Conservation (phyloP, 2,888 invertebrate genomes). For the Trisateles emortualis region DNA sequence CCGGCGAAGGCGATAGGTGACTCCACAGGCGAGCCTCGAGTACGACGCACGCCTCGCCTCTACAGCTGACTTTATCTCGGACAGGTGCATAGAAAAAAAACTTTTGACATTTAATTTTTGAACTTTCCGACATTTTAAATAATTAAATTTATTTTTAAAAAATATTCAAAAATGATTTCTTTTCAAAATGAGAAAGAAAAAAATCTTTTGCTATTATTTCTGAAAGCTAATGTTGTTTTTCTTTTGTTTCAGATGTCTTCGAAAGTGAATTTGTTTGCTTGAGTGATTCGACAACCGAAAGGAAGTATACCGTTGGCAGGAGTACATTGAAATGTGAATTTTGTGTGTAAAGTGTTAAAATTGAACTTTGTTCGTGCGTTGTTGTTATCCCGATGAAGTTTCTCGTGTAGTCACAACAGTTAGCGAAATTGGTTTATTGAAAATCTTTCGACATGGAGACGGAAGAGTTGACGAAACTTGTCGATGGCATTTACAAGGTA, state of each 20-base stretch:
- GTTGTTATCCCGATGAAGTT: constrained; percentile 77
- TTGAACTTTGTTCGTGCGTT: constrained; percentile 67
- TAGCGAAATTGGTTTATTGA: constrained; percentile 65
- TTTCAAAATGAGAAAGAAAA: constrained; percentile 1
- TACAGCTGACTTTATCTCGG: constrained; percentile 46
- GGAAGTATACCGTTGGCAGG: constrained; percentile 52
- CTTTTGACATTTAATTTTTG: constrained; percentile 15
- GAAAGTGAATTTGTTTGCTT: constrained; percentile 73
- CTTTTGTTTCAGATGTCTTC: constrained; percentile 83
- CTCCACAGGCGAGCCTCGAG: constrained; percentile 69
- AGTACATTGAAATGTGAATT: constrained; percentile 83
- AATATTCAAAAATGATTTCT: not conserved
- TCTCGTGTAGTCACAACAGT: constrained; percentile 72
- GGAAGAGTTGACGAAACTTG: constrained; percentile 95
- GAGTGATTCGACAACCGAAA: constrained; percentile 68
- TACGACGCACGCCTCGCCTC: constrained; percentile 73
- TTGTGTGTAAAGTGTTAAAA: constrained; percentile 76
- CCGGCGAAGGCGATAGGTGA: constrained; percentile 67
- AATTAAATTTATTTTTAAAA: not conserved
- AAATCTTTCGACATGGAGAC: constrained; percentile 90
- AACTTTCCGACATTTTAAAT: not conserved
- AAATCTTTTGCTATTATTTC: constrained; percentile 9
- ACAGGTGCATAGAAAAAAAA: constrained; percentile 57
- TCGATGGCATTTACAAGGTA: constrained; percentile 97
- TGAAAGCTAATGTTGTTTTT: constrained; percentile 53